phyloP scores from a whole-genome alignment of 2,113 vertebrate species.

The Gymnobelideus leadbeateri region DNA sequence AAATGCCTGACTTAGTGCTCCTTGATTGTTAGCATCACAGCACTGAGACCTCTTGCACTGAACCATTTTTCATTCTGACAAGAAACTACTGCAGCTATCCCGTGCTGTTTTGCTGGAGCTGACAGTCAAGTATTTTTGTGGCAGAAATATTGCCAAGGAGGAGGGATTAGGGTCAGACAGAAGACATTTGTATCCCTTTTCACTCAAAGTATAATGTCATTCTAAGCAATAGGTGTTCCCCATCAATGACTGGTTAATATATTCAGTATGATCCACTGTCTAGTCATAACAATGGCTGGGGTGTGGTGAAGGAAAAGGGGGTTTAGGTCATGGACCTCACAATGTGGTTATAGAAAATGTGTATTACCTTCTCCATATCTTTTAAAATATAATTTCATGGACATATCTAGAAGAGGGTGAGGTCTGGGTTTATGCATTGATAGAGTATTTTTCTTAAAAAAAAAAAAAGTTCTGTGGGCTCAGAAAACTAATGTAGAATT shows the following conservation, averaged over 20 bases:
- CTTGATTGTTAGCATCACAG: slow-evolving; percentile 87
- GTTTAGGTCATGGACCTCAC: slow-evolving; percentile 42
- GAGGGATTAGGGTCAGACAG: slow-evolving; percentile 76
- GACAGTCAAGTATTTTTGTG: slow-evolving; percentile 87
- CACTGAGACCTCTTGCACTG: slow-evolving; percentile 88
- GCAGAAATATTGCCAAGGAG: slow-evolving; percentile 87
- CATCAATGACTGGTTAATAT: slow-evolving; percentile 86
- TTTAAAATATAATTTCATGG: slow-evolving; percentile 67
- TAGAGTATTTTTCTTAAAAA: slow-evolving; percentile 73
- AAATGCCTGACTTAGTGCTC: slow-evolving; percentile 87
- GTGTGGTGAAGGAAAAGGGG: background rate
- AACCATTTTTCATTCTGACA: slow-evolving; percentile 92
- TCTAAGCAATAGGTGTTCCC: slow-evolving; percentile 87
- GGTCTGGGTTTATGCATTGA: slow-evolving; percentile 64
- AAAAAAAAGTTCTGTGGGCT: slow-evolving; percentile 81
- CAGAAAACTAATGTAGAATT: slow-evolving; percentile 79
- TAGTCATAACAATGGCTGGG: slow-evolving; percentile 86
- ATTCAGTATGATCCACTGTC: slow-evolving; percentile 85
- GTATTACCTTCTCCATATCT: slow-evolving; percentile 63
- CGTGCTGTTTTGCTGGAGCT: slow-evolving; percentile 84
- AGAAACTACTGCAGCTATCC: slow-evolving; percentile 84
- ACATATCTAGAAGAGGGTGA: slow-evolving; percentile 68
- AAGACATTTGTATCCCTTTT: slow-evolving; percentile 78
- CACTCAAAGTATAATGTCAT: slow-evolving; percentile 82
- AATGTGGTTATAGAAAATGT: slow-evolving; percentile 66